Percentiles rank a stretch among this genome's conserved stretches.
Conservation (phyloP, 2,797 vertebrate genomes). For the Morus bassanus region DNA sequence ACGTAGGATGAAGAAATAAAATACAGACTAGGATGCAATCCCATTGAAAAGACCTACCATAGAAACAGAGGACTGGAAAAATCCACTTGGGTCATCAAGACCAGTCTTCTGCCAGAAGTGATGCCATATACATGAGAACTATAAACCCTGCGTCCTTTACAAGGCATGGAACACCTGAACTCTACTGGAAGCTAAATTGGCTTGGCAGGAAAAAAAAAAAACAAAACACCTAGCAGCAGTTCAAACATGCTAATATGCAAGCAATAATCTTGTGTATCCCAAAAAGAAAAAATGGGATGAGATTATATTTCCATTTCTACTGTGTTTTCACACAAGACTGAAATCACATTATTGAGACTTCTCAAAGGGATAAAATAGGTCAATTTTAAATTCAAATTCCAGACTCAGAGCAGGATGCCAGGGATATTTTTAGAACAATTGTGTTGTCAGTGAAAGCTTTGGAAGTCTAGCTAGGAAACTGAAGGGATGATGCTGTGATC, state of each 20-base stretch:
- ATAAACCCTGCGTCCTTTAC: neutral
- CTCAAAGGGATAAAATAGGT: neutral
- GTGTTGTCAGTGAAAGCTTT: neutral
- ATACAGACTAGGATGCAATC: neutral
- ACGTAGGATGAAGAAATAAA: neutral
- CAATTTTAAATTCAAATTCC: conserved; percentile 28
- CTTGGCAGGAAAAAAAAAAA: neutral
- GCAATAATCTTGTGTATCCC: neutral
- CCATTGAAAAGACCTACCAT: neutral
- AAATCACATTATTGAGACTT: neutral
- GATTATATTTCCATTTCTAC: neutral
- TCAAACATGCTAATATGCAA: neutral
- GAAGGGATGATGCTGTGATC: neutral
- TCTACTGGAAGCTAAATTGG: neutral
- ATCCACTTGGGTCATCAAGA: neutral
- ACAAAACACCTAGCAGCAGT: neutral
- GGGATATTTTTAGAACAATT: neutral
- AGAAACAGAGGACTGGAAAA: neutral
- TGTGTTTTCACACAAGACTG: neutral
- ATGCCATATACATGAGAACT: neutral
- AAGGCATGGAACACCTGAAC: neutral
- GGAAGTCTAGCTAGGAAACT: neutral
- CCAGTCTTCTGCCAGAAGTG: neutral
- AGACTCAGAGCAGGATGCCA: neutral
- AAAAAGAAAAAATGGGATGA: neutral